Percentiles rank a stretch among this genome's conserved stretches.
These are phyloP conservation scores for Zootoca vivipara DNA, from an alignment of 2,113 vertebrate species.

Conservation along the genomic window DNA sequence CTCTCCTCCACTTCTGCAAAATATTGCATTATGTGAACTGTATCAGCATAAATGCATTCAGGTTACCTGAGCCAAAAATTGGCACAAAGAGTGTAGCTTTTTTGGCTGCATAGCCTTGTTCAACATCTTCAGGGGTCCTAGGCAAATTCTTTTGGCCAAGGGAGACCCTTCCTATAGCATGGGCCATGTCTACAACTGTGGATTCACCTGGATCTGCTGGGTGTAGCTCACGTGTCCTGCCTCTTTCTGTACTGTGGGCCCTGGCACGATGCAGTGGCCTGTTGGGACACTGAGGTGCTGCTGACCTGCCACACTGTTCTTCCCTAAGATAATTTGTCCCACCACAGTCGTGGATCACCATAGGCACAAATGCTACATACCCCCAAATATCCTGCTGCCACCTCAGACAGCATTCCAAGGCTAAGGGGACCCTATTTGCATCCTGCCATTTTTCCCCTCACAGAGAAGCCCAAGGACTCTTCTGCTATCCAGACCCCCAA, in stretches of 20 bases:
- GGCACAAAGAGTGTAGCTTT: too few species aligned
- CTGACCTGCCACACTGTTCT: background rate
- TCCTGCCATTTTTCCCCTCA: background rate
- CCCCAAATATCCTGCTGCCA: background rate
- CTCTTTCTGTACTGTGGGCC: background rate
- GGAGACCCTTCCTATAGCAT: background rate
- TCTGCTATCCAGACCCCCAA: constrained; percentile 83
- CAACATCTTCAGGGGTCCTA: background rate
- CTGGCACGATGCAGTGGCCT: background rate
- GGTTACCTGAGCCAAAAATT: background rate
- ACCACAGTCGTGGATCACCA: background rate
- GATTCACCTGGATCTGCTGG: background rate
- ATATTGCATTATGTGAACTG: background rate
- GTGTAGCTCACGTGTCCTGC: background rate
- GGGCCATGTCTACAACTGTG: background rate
- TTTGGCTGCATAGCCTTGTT: background rate
- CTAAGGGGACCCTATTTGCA: fast-evolving
- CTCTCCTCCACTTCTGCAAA: background rate
- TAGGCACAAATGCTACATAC: background rate
- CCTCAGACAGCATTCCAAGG: background rate
- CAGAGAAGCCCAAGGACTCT: constrained; percentile 95
- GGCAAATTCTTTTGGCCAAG: background rate
- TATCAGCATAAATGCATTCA: background rate
- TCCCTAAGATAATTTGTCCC: background rate
- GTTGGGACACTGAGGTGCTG: too few species aligned